Evolutionary conservation across 92 coral and sea anemone species (phyloP).

Genomic region (Phenganax stokvisi): DNA sequence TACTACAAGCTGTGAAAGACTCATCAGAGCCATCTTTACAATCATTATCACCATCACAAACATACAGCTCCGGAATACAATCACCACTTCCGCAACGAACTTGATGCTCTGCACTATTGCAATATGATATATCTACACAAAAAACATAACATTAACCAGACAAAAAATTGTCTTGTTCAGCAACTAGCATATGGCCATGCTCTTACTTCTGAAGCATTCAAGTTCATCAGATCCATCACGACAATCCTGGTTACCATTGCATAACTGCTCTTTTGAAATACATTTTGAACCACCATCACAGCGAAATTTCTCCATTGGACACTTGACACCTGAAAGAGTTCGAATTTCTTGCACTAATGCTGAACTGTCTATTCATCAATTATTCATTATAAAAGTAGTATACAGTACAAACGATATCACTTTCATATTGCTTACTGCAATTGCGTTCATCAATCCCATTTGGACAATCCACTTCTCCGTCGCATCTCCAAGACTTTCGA

Average conservation of each 20-base stretch:
- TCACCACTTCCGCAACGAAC: constrained; percentile 70
- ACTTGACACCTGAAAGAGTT: constrained; percentile 7
- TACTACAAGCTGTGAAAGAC: constrained; percentile 62
- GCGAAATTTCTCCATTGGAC: constrained; percentile 51
- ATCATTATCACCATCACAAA: constrained; percentile 73
- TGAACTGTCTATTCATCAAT: background rate
- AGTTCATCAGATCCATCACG: constrained; percentile 67
- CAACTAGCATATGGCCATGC: background rate
- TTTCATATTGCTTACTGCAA: constrained; percentile 59
- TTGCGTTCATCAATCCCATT: constrained; percentile 87
- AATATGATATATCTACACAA: background rate
- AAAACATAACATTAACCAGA: background rate
- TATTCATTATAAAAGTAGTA: background rate
- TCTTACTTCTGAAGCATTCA: constrained; percentile 44
- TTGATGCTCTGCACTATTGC: constrained; percentile 41
- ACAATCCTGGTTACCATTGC: constrained; percentile 77
- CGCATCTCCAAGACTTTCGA: constrained; percentile 75
- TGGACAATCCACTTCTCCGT: constrained; percentile 70
- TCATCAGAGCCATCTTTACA: constrained; percentile 92
- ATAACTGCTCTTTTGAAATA: constrained; percentile 60
- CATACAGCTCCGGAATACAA: constrained; percentile 57
- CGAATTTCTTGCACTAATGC: background rate
- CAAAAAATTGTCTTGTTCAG: background rate
- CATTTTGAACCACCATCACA: constrained; percentile 67
- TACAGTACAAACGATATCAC: background rate